phyloP scores from a whole-genome alignment of 2,113 vertebrate species.

The Hyperoodon ampullatus region DNA sequence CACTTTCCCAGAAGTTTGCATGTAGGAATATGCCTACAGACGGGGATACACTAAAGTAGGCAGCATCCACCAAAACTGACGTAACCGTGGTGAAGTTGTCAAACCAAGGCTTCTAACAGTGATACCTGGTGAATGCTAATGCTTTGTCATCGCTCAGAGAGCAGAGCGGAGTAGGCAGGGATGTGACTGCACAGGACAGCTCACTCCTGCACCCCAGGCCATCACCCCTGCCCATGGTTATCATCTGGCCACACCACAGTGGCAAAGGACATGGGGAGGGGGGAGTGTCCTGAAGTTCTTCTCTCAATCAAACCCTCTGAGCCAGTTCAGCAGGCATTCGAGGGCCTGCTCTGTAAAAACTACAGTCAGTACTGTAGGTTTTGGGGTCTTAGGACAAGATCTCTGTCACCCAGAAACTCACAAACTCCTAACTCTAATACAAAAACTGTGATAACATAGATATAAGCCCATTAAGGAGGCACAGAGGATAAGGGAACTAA shows the following conservation, averaged over 20 bases:
- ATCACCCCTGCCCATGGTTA: neutral
- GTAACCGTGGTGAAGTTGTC: conserved; percentile 41
- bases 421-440: neutral
- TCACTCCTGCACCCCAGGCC: neutral
- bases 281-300: neutral
- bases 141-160: neutral
- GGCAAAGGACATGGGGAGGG: neutral
- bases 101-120: neutral
- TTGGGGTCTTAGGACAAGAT: neutral
- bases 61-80: conserved; percentile 26
- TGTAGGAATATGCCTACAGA: neutral
- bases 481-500: neutral
- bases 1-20: neutral
- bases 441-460: neutral
- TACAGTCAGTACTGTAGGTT: too few species aligned
- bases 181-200: neutral
- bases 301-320: neutral
- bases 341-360: neutral
- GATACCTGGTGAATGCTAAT: neutral
- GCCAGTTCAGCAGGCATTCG: too few species aligned
- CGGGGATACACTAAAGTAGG: neutral
- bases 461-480: neutral
- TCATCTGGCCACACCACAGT: neutral
- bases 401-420: neutral
- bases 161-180: neutral